Percentiles rank a stretch among this genome's conserved stretches.
Conservation (phyloP, 92 coral and sea anemone species). For the Epizoanthus stellaris region DNA sequence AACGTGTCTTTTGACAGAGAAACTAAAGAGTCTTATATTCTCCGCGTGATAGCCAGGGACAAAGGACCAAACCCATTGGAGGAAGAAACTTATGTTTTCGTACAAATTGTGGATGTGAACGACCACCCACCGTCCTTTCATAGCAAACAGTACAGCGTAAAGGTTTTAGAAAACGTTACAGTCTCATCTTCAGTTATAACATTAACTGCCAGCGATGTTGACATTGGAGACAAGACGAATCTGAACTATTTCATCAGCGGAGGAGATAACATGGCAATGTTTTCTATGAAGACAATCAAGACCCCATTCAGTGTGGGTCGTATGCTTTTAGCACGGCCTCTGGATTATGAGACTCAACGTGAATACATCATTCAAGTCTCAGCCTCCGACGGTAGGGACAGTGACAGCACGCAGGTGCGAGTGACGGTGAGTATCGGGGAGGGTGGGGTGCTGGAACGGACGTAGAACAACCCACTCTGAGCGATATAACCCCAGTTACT, state of each 20-base stretch:
- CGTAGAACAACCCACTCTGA: too few species aligned
- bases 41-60: slow-evolving; percentile 70
- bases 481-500: too few species aligned
- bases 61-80: slow-evolving; percentile 48
- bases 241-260: slow-evolving; percentile 71
- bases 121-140: slow-evolving; percentile 74
- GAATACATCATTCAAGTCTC: slow-evolving; percentile 70
- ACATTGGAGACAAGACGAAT: slow-evolving; percentile 61
- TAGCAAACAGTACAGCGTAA: slow-evolving; percentile 53
- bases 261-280: slow-evolving; percentile 73
- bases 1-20: slow-evolving; percentile 73
- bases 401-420: slow-evolving; percentile 59
- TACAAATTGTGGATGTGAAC: slow-evolving; percentile 73
- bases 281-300: slow-evolving; percentile 56
- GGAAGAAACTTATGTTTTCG: slow-evolving; percentile 45
- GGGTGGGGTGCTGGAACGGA: not conserved
- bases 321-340: slow-evolving; percentile 70
- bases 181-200: slow-evolving; percentile 52
- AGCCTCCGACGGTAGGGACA: slow-evolving; percentile 80
- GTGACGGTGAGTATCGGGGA: slow-evolving; percentile 55
- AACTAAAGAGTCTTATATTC: slow-evolving; percentile 26
- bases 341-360: slow-evolving; percentile 74
- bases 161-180: slow-evolving; percentile 72
- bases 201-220: slow-evolving; percentile 66
- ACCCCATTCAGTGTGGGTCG: slow-evolving; percentile 9